Evolutionary conservation across 2,113 vertebrate genomes (phyloP), one percentile per base, ranked within the genome.

Genomic region (Cyphomyrus discorhynchus): DNA sequence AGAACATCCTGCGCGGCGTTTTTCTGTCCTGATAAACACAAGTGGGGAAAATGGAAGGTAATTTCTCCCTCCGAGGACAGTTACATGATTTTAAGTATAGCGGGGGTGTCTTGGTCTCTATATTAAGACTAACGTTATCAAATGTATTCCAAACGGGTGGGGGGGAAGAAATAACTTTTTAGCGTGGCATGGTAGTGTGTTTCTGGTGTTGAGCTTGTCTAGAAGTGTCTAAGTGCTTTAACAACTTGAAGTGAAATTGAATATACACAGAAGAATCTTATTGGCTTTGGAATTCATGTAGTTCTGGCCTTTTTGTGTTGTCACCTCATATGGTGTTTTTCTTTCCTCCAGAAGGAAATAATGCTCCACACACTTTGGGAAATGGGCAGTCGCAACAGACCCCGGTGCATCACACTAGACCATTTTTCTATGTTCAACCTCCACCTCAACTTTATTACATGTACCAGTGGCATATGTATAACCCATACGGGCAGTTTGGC

Each of bases 391-490:
- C 70, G 27, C 91, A 92, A 1, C 95, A 92, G 91, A 93, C 94
- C 77, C 90, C 91, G 8, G 47, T 77, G 58, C 93, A 89, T 0
- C 95, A 95, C 56, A 74, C 93, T 47, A 94, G 95, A 87, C 96
- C 96, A 0, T 96, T 96, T 88, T 96, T 96, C 93, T 96, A 95
- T 31, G 95, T 96, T 62, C 96, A 96, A 89, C 95, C 95, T 3
- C 93, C 95, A 0, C 92, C 95, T 89, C 96, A 96, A n/a, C 95
- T 94, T 2, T 96, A 94, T 47, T 94, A 93, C 90, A 89, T 94
- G 1, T 94, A 95, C 90, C 95, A 93, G 0, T 95, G 94, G 95
- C 95, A 95, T 88, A 86, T 94, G 91, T 95, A 93, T 92, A 93
- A 92, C 70, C 94, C 95, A 0, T 96, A 94, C 90, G 80, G 66